A percentile compares a stretch with the other conserved stretches of the same genome.
phyloP scores from a whole-genome alignment of 2,113 vertebrate genomes.

The Spermophilus dauricus region DNA sequence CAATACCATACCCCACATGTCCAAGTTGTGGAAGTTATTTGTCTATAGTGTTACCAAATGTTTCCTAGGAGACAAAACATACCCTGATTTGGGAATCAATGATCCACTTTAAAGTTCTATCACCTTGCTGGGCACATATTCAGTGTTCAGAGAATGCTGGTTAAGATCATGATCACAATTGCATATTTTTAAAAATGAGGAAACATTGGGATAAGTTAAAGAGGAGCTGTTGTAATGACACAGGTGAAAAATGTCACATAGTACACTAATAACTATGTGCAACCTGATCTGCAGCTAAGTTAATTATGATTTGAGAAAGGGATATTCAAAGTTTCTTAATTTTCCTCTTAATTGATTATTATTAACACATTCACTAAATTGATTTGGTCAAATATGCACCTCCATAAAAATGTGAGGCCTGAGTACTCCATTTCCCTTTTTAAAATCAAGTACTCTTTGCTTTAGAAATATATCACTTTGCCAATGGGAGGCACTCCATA shows the following conservation, averaged over 20 bases:
- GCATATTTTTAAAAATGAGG: not conserved
- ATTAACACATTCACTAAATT: not conserved
- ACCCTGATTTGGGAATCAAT: not conserved
- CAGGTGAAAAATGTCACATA: not conserved
- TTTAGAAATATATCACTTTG: not conserved
- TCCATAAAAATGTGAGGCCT: not conserved
- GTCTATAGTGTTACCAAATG: not conserved
- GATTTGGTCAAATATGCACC: not conserved
- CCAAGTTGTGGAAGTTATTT: not conserved
- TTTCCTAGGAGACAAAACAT: not conserved
- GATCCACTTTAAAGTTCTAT: not conserved
- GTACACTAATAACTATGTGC: not conserved
- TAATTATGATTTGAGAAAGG: not conserved
- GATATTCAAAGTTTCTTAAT: conserved; percentile 12
- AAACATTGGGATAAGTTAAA: not conserved
- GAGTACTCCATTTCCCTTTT: not conserved
- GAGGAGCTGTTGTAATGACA: not conserved
- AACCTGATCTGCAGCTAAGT: not conserved
- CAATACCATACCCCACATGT: not conserved
- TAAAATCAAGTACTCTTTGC: not conserved
- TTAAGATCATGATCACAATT: not conserved
- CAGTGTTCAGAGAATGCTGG: not conserved
- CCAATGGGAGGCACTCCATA: not conserved
- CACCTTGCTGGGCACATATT: not conserved
- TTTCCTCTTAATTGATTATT: conserved; percentile 2